Evolutionary conservation across 2,113 vertebrate species (phyloP).

Genomic region (Macheiramphus alcinus): DNA sequence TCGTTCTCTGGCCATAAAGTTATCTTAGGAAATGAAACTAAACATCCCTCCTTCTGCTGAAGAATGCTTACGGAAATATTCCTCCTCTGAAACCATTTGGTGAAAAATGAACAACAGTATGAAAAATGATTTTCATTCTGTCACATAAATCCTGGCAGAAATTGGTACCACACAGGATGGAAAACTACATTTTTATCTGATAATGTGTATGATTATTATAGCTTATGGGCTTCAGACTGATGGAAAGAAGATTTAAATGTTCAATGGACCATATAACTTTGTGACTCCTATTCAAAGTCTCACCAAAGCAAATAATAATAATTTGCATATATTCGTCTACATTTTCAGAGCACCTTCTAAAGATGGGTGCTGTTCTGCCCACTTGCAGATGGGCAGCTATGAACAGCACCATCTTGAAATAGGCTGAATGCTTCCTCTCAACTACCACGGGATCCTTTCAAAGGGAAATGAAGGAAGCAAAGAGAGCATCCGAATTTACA

Average conservation of each 20-base stretch:
- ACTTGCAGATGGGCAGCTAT: not conserved
- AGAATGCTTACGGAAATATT: not conserved
- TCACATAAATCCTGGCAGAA: not conserved
- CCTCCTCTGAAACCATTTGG: not conserved
- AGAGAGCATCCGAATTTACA: not conserved
- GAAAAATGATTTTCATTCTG: not conserved
- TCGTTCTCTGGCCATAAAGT: not conserved
- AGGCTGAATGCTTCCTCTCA: not conserved
- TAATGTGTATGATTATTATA: not conserved
- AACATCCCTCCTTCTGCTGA: not conserved
- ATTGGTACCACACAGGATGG: not conserved
- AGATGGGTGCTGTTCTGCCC: not conserved
- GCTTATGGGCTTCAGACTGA: not conserved
- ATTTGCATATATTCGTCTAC: not conserved
- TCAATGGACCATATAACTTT: not conserved
- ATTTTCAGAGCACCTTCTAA: not conserved
- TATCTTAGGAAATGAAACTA: not conserved
- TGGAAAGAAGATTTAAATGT: not conserved
- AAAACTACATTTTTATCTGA: not conserved
- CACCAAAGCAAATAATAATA: not conserved
- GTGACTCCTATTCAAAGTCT: not conserved
- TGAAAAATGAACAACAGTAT: not conserved
- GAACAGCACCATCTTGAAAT: not conserved
- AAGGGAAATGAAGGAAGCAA: not conserved
- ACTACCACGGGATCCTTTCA: not conserved